Conservation (phyloP, 2,797 vertebrate species). For the Crocodylus rhombifer region DNA sequence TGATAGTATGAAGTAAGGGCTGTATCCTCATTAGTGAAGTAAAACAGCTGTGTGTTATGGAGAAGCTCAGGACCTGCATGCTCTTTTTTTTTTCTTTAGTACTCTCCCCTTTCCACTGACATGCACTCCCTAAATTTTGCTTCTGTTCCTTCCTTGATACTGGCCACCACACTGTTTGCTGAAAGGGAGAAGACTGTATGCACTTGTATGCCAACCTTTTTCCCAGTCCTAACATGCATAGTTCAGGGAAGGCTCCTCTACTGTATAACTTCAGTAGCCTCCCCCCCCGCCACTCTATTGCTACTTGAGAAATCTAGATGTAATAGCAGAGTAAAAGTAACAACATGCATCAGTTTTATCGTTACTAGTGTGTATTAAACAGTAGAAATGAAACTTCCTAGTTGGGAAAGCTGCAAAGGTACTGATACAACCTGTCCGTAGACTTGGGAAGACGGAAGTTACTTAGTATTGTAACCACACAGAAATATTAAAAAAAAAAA, state of each 20-base stretch:
- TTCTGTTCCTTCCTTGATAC: not conserved
- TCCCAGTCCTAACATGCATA: not conserved
- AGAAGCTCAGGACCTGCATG: not conserved
- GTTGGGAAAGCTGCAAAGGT: not conserved
- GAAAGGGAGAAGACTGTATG: not conserved
- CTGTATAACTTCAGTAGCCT: not conserved
- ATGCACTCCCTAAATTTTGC: not conserved
- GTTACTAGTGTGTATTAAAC: not conserved
- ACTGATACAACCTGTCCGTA: rapidly evolving
- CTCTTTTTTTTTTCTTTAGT: not conserved
- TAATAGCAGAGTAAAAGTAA: not conserved
- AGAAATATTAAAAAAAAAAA: not conserved
- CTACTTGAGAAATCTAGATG: not conserved
- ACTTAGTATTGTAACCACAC: not conserved
- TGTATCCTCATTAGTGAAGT: not conserved
- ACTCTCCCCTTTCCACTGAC: not conserved
- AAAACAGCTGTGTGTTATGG: not conserved
- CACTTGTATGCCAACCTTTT: not conserved
- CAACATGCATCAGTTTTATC: not conserved
- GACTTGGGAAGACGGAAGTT: not conserved
- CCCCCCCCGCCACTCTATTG: not conserved
- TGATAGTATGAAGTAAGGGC: not conserved
- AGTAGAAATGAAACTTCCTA: not conserved
- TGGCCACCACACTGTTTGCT: not conserved
- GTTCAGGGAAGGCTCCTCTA: not conserved